Conservation (phyloP, 2,888 invertebrate genomes). For the Orgyia antiqua region DNA sequence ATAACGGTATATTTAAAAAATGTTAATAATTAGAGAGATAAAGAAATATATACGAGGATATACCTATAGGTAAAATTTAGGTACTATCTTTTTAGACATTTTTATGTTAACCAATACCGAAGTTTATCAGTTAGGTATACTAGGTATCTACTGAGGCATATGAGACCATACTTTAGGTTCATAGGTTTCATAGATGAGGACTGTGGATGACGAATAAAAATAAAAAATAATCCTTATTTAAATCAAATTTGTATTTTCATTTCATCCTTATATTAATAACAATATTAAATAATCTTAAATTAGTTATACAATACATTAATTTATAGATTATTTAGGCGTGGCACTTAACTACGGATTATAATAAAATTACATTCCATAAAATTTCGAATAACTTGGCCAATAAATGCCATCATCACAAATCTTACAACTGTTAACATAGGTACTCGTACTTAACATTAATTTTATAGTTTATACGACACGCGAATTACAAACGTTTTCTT, state of each 20-base stretch:
- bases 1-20: too few relatives aligned
- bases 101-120: too few relatives aligned
- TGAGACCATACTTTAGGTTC: too few relatives aligned
- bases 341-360: constrained; percentile 67
- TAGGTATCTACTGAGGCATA: too few relatives aligned
- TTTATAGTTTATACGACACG: constrained; percentile 21
- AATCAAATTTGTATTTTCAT: constrained; percentile 60
- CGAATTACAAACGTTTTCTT: constrained; percentile 40
- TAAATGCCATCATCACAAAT: constrained; percentile 72
- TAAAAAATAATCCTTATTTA: constrained; percentile 22
- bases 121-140: too few relatives aligned
- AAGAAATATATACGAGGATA: too few relatives aligned
- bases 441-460: constrained; percentile 16
- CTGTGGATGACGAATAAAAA: neutral
- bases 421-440: constrained; percentile 36
- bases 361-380: constrained; percentile 56
- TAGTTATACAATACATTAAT: constrained; percentile 45
- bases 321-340: constrained; percentile 69
- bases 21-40: too few relatives aligned
- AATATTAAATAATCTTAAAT: constrained; percentile 69
- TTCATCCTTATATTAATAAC: constrained; percentile 59
- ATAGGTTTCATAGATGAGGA: too few relatives aligned
- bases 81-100: too few relatives aligned
- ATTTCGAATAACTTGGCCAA: constrained; percentile 64
- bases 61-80: too few relatives aligned